Evolutionary conservation across 2,113 vertebrate species (phyloP), one percentile per base, ranked within the genome.

Genomic region (Genyomyrus donnyi): DNA sequence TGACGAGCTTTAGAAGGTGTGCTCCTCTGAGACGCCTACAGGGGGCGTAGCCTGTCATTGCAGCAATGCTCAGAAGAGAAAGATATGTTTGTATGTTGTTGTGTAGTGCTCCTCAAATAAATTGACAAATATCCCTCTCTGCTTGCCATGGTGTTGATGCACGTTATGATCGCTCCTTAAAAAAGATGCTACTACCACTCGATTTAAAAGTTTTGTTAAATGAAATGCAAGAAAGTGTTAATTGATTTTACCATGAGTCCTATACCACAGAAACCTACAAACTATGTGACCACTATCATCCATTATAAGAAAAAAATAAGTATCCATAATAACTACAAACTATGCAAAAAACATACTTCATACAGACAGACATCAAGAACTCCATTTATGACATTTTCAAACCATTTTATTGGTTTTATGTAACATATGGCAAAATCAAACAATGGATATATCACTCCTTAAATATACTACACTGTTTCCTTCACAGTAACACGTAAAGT

Each of bases 1-100:
- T 90, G 4, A 11, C 45, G 89, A 89, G 91, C 88, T 87, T 90
- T 90, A 92, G 48, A 90, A 35, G 10, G 70, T 15, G 91, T 91
- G 1, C 58, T 93, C 90, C 91, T 90, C 88, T 39, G 90, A 15
- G 27, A n/a, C 21, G n/a, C 49, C 50, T 45, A 24, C 52, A 6
- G 52, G 39, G 31, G 39, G 35, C 24, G 5, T 0, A 9, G 31
- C 27, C 31, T 45, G 27, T 19, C 58, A 48, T 62, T 58, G 6
- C 6, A 3, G 11, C 56, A 9, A 5, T 31, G 31, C 46, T 74
- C 49, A 5, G 2, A 56, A 49, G 39, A 13, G 17, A 58, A 88
- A 49, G 84, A 39, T 52, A 84, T 84, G 49, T 88, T 35, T 85
- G 62, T 42, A 46, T 87, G 15, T 27, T 77, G 50, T 46, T 87